Evolutionary conservation across 2,797 vertebrate genomes (phyloP), one percentile per base, ranked within the genome.

Genomic region (Urophycis tenuis): DNA sequence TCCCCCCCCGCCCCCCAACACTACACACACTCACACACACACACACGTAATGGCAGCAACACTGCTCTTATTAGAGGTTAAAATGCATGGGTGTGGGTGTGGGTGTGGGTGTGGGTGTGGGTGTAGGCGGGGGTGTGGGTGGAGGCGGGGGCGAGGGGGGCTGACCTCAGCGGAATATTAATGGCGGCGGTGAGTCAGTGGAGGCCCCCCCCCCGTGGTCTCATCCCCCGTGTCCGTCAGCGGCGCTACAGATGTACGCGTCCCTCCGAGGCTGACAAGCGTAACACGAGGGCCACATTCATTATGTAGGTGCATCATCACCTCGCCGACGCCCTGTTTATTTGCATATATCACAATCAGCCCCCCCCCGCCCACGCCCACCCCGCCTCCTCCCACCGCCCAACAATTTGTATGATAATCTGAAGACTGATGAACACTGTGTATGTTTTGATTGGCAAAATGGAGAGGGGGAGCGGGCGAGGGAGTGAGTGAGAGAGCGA

Each of bases 401-500:
- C 71, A 14, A 84, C 86, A 88, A 85, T 90, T 89, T 90, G 87
- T 91, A 88, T 91, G 88, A 88, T 88, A 88, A 91, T 91, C 78
- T 82, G 83, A 86, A 74, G 64, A 81, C 69, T 85, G 85, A 89
- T 84, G 78, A 85, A 84, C 85, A 78, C 77, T 81, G 85, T 9
- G 32, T 67, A 4, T 89, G 82, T 90, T 90, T 87, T 84, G 80
- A 86, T 82, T 81, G 77, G 53, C 49, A 53, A 53, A 17, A 53
- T 30, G 41, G 22, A 30, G 60, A 49, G 19, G 74, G 39, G 77
- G 72, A 76, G 78, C 7, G 25, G 7, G 1, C 1, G 36, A 25
- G 8, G n/a, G 17, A 64, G 69, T 8, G 67, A 67, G 33, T n/a
- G 53, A 35, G 19, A 53, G 22, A 71, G 34, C 31, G 84, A 82